A percentile compares a stretch with the other conserved stretches of the same genome.
These are phyloP conservation scores for Scalopus aquaticus DNA, from an alignment of 2,113 vertebrate species.

Conservation along the genomic window DNA sequence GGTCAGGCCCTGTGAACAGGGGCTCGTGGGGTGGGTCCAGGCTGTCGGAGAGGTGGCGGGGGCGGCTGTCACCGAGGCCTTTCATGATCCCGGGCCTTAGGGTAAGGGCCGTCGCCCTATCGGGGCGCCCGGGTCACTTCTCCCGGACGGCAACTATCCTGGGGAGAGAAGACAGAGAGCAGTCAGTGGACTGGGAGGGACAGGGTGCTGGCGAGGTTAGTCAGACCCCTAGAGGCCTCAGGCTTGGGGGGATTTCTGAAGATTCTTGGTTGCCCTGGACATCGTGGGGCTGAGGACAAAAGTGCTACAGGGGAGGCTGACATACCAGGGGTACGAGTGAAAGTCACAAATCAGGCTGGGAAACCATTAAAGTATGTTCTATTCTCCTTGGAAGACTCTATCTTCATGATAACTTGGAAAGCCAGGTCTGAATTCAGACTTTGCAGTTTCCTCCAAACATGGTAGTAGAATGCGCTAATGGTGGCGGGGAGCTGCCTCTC, in stretches of 20 bases:
- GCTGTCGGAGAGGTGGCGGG: slow-evolving; percentile 94
- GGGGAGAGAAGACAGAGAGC: slow-evolving; percentile 60
- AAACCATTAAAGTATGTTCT: background rate
- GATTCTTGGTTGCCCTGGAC: background rate
- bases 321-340: background rate
- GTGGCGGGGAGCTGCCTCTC: background rate
- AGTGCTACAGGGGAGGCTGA: background rate
- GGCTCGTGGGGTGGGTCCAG: slow-evolving; percentile 92
- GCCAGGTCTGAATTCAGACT: background rate
- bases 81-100: slow-evolving; percentile 90
- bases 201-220: background rate
- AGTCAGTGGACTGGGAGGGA: background rate
- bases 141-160: slow-evolving; percentile 70
- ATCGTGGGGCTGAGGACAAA: background rate
- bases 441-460: background rate
- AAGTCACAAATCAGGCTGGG: background rate
- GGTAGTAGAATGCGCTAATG: rapidly evolving
- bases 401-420: background rate
- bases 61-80: slow-evolving; percentile 94
- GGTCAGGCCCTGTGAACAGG: slow-evolving; percentile 90
- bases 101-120: slow-evolving; percentile 71
- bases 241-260: background rate
- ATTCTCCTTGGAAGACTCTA: background rate
- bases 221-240: background rate
- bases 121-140: slow-evolving; percentile 48